Evolutionary conservation across 1,140 invertebrate genomes (phyloP).

Genomic region (Trachymyrmex septentrionalis): DNA sequence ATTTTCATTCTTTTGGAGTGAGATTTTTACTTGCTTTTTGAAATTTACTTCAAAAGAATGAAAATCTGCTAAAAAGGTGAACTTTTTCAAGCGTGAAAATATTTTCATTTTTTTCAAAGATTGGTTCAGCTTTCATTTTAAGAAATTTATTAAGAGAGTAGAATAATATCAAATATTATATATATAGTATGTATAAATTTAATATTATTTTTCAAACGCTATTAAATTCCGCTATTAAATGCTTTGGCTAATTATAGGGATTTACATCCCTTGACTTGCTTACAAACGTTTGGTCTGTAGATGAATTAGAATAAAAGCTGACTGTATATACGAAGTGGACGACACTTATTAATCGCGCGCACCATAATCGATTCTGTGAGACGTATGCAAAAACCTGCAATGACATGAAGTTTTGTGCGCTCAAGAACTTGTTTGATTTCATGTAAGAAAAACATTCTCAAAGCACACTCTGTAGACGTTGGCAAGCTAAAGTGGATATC

Average conservation of each 20-base stretch:
- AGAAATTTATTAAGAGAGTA: no score
- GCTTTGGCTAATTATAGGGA: background rate
- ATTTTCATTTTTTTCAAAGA: no score
- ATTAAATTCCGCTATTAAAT: background rate
- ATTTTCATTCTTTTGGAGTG: no score
- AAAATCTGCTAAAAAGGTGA: no score
- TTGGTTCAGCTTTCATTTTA: no score
- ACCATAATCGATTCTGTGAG: background rate
- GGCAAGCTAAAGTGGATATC: constrained; percentile 53
- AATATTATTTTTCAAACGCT: background rate
- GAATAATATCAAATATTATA: no score
- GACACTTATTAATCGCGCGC: constrained; percentile 12
- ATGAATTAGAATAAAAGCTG: background rate
- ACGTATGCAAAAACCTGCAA: background rate
- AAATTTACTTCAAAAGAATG: no score
- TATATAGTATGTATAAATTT: background rate
- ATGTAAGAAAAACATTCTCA: constrained; percentile 15
- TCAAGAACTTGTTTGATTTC: constrained; percentile 24
- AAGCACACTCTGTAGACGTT: constrained; percentile 3
- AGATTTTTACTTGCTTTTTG: no score
- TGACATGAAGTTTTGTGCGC: constrained; percentile 4
- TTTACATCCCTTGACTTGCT: background rate
- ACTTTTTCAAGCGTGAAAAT: no score
- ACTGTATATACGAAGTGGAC: background rate
- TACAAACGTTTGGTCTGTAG: background rate